Percentiles rank a stretch among this genome's conserved stretches.
Evolutionary conservation across 2,888 invertebrate species (phyloP).

Genomic region (Brachypalpus laphriformis): DNA sequence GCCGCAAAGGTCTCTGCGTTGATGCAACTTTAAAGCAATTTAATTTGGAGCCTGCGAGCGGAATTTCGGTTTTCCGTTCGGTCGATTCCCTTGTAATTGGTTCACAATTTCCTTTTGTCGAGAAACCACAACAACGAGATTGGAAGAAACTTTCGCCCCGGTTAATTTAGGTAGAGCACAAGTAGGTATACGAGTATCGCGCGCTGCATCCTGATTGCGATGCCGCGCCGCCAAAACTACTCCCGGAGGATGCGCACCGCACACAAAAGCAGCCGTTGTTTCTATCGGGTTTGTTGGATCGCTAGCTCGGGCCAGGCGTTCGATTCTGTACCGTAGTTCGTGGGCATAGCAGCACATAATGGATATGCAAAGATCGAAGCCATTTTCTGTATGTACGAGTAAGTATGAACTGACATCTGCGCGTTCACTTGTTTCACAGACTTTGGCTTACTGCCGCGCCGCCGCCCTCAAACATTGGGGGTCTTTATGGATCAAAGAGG

Average conservation of each 20-base stretch:
- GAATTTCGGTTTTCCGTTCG: constrained; percentile 53
- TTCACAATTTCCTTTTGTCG: constrained; percentile 62
- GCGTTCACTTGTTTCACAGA: constrained; percentile 72
- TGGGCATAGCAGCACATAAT: constrained; percentile 59
- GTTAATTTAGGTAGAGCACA: constrained; percentile 67
- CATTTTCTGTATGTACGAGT: constrained; percentile 61
- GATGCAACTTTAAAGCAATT: constrained; percentile 64
- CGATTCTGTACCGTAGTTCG: constrained; percentile 32
- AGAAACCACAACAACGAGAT: constrained; percentile 17
- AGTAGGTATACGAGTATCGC: constrained; percentile 16
- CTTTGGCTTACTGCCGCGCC: constrained; percentile 35
- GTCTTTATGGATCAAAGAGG: constrained; percentile 82
- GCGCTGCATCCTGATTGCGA: constrained; percentile 64
- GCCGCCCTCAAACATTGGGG: constrained; percentile 76
- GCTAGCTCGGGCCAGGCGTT: neutral
- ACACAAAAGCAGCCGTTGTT: constrained; percentile 42
- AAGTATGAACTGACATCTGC: constrained; percentile 73
- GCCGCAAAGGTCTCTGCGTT: constrained; percentile 37
- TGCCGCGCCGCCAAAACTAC: constrained; percentile 18
- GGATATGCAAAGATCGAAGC: constrained; percentile 70
- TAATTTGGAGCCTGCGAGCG: constrained; percentile 68
- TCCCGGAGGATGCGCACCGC: constrained; percentile 74
- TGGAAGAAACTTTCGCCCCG: constrained; percentile 69
- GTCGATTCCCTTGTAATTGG: constrained; percentile 68
- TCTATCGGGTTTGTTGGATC: constrained; percentile 60